Base-by-base conservation (phyloP, 2,888 invertebrate species). In the Meganola albula region DNA sequence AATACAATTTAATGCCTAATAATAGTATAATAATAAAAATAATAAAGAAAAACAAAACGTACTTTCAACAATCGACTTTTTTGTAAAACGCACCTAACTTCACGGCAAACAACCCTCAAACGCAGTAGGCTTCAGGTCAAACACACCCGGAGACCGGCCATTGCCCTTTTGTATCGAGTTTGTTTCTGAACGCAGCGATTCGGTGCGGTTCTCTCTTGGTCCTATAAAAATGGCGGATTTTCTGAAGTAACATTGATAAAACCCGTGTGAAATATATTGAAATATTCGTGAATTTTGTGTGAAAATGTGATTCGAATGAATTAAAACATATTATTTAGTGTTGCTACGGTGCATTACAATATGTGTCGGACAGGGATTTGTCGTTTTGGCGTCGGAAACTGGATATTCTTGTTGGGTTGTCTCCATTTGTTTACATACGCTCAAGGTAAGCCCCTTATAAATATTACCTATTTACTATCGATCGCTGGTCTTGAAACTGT, bases 221-320 rank as follows among this genome's bases (percentile, higher is more conserved):
- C n/a, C n/a, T n/a, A n/a, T n/a, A n/a, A 82, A 80, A 68, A 85
- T 85, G 84, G 84, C 83, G 82, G 75, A 69, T 59, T 38, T 59
- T 44, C 43, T 35, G 46, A 40, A 58, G 48, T 58, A 53, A 60
- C 49, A 46, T 48, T 49, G 58, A 47, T 54, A 32, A 46, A 48
- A 45, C 50, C 51, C 54, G 48, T 57, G 44, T 65, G 53, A 63
- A 58, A 53, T 49, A 48, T 55, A 62, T 58, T 54, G 49, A 68
- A 69, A 58, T 62, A 60, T 53, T 61, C 54, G 56, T 61, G 58
- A 63, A 71, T 75, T 70, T 71, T 83, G 66, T 61, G 76, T 83
- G 77, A 85, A 84, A 77, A 85, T 85, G 85, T 84, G 77, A 83
- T 72, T 62, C 58, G 63, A 58, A 82, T 85, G 84, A 86, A 84